Evolutionary conservation across 1,140 invertebrate species (phyloP).

Genomic region (Vanessa atalanta): DNA sequence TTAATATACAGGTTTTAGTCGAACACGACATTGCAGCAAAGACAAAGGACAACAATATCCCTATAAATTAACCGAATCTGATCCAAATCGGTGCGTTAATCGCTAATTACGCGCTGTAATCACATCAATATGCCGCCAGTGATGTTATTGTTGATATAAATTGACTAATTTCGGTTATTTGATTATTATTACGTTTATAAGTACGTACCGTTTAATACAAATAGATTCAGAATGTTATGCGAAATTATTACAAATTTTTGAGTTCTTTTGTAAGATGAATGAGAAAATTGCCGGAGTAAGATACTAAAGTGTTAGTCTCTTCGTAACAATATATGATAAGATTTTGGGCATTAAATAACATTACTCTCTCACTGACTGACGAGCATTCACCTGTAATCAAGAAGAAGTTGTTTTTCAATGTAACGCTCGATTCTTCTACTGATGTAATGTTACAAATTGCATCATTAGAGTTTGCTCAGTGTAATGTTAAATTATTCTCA

Average conservation of each 20-base stretch:
- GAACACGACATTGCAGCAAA: constrained; percentile 7
- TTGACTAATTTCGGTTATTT: constrained; percentile 5
- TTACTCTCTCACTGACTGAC: no score
- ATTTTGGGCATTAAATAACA: no score
- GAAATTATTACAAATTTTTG: neutral
- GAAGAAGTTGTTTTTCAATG: no score
- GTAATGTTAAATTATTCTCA: no score
- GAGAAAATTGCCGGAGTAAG: no score
- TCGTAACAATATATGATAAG: no score
- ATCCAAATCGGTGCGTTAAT: constrained; percentile 27
- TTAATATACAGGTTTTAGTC: constrained; percentile 23
- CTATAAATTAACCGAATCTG: constrained; percentile 34
- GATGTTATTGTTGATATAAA: neutral
- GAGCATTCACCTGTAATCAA: no score
- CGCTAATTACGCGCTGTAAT: constrained; percentile 22
- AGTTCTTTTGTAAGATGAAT: no score
- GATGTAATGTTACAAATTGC: no score
- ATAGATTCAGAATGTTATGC: neutral
- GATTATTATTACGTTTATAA: neutral
- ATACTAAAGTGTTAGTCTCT: no score
- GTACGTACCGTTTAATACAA: neutral
- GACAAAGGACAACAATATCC: constrained; percentile 24
- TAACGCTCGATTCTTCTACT: no score
- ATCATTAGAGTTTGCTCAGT: no score
- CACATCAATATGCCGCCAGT: neutral